phyloP scores from a whole-genome alignment of 2,113 vertebrate genomes.

The Macaca nemestrina region DNA sequence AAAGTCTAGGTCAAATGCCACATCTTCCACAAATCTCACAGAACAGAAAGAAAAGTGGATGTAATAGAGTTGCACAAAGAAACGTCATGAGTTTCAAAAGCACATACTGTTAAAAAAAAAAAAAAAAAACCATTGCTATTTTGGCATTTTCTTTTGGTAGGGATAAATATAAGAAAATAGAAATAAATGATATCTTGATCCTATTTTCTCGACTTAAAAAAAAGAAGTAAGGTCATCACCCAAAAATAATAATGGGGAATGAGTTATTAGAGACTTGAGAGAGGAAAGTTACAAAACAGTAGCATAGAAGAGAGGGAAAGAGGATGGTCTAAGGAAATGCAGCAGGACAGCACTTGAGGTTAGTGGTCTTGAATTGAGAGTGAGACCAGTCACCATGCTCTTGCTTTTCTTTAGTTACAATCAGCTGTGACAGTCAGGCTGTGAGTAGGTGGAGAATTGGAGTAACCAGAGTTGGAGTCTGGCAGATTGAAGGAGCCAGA shows the following conservation, averaged over 20 bases:
- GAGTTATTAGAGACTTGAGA: neutral
- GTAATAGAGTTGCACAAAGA: neutral
- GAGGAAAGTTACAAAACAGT: neutral
- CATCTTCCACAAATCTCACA: neutral
- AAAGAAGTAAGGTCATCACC: neutral
- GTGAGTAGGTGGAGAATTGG: neutral
- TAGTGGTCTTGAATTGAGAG: neutral
- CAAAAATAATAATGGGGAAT: neutral
- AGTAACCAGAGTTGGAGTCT: neutral
- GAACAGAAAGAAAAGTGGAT: neutral
- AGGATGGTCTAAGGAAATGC: neutral
- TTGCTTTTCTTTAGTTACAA: neutral
- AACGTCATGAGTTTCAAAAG: slow-evolving; percentile 22
- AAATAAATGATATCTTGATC: neutral
- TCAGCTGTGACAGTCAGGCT: neutral
- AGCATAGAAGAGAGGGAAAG: neutral
- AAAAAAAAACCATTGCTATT: slow-evolving; percentile 8
- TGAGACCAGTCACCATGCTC: neutral
- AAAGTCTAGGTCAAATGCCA: neutral
- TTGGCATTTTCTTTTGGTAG: neutral
- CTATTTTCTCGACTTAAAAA: neutral
- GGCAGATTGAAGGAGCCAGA: neutral
- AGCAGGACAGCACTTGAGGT: neutral
- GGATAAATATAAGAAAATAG: neutral
- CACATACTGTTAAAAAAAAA: neutral